Evolutionary conservation across 1,140 invertebrate species (phyloP), one percentile per base, ranked within the genome.

Genomic region (Eciton burchellii): DNA sequence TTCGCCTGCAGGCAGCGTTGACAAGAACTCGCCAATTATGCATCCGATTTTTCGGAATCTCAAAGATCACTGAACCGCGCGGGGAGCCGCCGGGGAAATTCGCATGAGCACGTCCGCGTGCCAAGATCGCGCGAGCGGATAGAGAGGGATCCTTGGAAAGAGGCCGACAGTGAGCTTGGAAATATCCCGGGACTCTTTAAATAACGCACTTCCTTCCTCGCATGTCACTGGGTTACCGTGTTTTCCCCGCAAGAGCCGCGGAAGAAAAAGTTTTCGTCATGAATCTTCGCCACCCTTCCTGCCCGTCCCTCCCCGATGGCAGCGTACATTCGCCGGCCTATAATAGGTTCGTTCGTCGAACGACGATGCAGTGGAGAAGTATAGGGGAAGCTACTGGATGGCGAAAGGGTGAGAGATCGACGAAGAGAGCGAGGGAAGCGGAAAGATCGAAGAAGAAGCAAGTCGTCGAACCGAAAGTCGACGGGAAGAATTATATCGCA

Each of bases 181-280:
- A 56, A 70, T 52, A 70, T 70, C 74, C 12, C 74, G 49, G 21
- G 74, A 3, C 74, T 79, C 74, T 79, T 79, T 79, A 79, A 79
- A 57, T 79, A 70, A 79, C 74, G 74, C 74, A 70, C 74, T 68
- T 79, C 49, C 29, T 68, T 49, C 26, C 43, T 82, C 59, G 70
- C 71, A 72, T 82, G 81, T 82, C 81, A 82, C 59, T 82, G 81
- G 81, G 81, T 82, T 82, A 82, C 81, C 43, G 81, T 82, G 81
- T 82, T 82, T 82, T 82, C 26, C 57, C 57, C 72, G 60, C 47
- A 79, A 79, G 70, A 65, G n/a, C 47, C 45, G 24, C 70, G 57
- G 71, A 66, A 81, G 63, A 73, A 66, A 84, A 83, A 84, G 65
- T 85, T 85, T 77, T 24, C 72, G 47, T 63, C 73, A 70, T 83